Conservation (phyloP, 2,113 vertebrate genomes). For the Dicaeum eximium region DNA sequence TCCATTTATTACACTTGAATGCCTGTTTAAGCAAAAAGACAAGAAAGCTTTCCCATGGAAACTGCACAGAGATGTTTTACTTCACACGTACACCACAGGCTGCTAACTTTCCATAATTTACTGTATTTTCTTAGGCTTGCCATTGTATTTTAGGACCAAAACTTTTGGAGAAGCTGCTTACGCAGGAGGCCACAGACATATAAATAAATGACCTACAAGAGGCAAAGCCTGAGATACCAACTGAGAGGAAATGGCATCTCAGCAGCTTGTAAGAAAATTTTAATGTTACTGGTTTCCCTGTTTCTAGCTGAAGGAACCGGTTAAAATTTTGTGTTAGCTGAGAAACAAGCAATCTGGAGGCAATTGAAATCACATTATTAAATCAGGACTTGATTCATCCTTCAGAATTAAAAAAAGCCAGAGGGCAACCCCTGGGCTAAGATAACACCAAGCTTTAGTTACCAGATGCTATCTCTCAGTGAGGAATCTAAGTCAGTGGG, state of each 20-base stretch:
- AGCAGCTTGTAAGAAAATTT: background rate
- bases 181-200: background rate
- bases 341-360: background rate
- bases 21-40: conserved; percentile 57
- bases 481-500: background rate
- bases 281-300: background rate
- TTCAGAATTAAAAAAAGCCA: conserved; percentile 15
- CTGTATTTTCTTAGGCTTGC: conserved; percentile 32
- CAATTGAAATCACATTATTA: background rate
- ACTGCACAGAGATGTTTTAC: conserved; percentile 66
- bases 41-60: conserved; percentile 75
- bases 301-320: background rate
- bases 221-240: background rate
- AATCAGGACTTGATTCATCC: background rate
- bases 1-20: conserved; percentile 67
- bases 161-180: conserved; percentile 34
- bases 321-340: background rate
- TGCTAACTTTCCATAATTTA: conserved; percentile 55
- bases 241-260: background rate
- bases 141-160: conserved; percentile 41
- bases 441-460: background rate
- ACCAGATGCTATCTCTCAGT: background rate
- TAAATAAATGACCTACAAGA: conserved; percentile 51
- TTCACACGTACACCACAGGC: conserved; percentile 66
- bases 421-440: conserved; percentile 1